Conservation (phyloP, 2,888 invertebrate genomes). For the Drosophila conformis region DNA sequence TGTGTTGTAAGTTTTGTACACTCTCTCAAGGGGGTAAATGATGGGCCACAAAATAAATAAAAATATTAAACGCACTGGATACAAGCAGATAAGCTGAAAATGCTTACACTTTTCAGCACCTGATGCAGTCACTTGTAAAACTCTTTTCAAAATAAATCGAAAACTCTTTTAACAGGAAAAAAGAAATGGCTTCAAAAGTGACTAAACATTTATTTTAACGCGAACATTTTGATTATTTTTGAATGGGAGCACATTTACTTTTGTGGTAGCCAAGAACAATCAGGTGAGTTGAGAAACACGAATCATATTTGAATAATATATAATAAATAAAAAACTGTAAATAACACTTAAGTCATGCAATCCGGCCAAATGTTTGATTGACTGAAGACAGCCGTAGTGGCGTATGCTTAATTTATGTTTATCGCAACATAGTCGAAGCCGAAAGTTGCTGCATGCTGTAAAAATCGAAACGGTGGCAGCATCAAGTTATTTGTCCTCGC, state of each 20-base stretch:
- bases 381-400: slow-evolving; percentile 23
- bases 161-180: neutral
- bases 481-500: slow-evolving; percentile 29
- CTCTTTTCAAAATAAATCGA: slow-evolving; percentile 17
- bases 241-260: neutral
- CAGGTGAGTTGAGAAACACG: neutral
- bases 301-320: neutral
- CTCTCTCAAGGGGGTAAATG: slow-evolving; percentile 14
- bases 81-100: slow-evolving; percentile 4
- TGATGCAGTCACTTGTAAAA: slow-evolving; percentile 31
- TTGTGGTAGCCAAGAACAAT: too few relatives aligned
- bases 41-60: slow-evolving; percentile 21
- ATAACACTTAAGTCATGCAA: neutral
- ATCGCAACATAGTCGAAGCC: slow-evolving; percentile 29
- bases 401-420: slow-evolving; percentile 45
- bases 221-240: neutral
- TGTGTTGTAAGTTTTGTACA: slow-evolving; percentile 18
- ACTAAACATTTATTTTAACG: slow-evolving; percentile 8
- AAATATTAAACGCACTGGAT: slow-evolving; percentile 2
- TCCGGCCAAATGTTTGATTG: slow-evolving; percentile 25
- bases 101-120: slow-evolving; percentile 25
- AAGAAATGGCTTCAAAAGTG: neutral
- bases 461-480: slow-evolving; percentile 13
- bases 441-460: neutral
- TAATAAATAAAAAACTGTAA: neutral